Percentiles rank a stretch among this genome's conserved stretches.
Conservation (phyloP, 2,113 vertebrate species). For the Oncorhynchus gorbuscha region DNA sequence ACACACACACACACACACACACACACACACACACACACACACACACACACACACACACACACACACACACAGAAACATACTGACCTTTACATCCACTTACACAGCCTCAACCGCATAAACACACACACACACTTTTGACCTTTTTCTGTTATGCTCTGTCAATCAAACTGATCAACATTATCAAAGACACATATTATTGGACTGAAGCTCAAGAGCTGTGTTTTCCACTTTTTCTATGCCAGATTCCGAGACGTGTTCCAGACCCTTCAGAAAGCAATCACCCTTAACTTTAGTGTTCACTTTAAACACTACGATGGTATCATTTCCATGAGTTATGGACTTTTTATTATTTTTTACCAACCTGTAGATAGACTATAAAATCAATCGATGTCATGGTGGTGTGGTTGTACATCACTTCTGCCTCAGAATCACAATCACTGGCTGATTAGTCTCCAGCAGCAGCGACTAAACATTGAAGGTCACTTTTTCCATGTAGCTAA, state of each 20-base stretch:
- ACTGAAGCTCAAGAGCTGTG: not conserved
- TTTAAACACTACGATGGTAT: slow-evolving; percentile 4
- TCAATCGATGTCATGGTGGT: too few relatives aligned
- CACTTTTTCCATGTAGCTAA: not conserved
- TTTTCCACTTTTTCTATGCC: not conserved
- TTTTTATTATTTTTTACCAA: not conserved
- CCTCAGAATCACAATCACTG: not conserved
- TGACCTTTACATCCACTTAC: slow-evolving; percentile 3
- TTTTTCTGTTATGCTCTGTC: not conserved
- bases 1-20: too few relatives aligned
- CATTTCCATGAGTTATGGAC: slow-evolving; percentile 2
- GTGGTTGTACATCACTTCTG: not conserved
- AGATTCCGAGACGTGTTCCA: not conserved
- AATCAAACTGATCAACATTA: slow-evolving; percentile 17
- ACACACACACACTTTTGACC: not conserved
- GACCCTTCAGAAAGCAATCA: not conserved
- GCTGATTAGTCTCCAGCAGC: too few relatives aligned
- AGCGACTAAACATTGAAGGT: not conserved
- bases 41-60: too few relatives aligned
- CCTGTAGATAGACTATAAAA: not conserved
- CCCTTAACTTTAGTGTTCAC: slow-evolving; percentile 5
- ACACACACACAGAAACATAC: not conserved
- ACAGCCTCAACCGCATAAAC: not conserved
- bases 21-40: too few relatives aligned
- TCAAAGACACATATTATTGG: slow-evolving; percentile 2